Evolutionary conservation across 2,113 vertebrate species (phyloP).

Genomic region (Antennarius striatus): DNA sequence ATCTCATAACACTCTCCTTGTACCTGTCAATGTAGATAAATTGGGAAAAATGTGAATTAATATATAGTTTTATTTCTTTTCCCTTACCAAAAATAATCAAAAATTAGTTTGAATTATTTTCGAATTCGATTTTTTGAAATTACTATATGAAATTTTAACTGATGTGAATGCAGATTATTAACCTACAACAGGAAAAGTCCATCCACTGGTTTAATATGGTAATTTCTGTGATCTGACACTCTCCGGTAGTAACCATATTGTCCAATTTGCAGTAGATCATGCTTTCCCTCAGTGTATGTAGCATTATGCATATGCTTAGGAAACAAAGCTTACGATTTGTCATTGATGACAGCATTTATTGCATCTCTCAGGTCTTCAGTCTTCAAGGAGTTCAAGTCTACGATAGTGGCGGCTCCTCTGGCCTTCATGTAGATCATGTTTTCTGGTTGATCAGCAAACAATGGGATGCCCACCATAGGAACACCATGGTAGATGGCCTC

Average conservation of each 20-base stretch:
- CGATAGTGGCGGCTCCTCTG: constrained; percentile 82
- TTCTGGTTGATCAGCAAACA: constrained; percentile 88
- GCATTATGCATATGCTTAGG: no score
- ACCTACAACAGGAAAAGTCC: no score
- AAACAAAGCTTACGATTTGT: constrained; percentile 81
- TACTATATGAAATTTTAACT: no score
- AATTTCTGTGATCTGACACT: no score
- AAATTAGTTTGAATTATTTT: no score
- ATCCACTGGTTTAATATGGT: no score
- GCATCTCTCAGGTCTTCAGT: constrained; percentile 78
- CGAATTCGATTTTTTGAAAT: no score
- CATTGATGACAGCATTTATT: constrained; percentile 80
- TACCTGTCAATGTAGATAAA: constrained; percentile 70
- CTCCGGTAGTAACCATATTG: no score
- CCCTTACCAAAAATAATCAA: no score
- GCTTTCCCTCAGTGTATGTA: no score
- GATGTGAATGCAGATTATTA: neutral
- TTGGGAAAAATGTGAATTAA: neutral
- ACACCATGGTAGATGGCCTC: constrained; percentile 92
- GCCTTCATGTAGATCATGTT: constrained; percentile 85
- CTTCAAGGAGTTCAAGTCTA: constrained; percentile 80
- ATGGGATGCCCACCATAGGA: constrained; percentile 88
- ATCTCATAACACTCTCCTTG: constrained; percentile 81
- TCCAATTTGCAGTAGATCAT: no score
- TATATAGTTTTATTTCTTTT: neutral